These are phyloP conservation scores for Scaptomyza polygonia DNA, from an alignment of 2,888 invertebrate species.

Conservation along the genomic window DNA sequence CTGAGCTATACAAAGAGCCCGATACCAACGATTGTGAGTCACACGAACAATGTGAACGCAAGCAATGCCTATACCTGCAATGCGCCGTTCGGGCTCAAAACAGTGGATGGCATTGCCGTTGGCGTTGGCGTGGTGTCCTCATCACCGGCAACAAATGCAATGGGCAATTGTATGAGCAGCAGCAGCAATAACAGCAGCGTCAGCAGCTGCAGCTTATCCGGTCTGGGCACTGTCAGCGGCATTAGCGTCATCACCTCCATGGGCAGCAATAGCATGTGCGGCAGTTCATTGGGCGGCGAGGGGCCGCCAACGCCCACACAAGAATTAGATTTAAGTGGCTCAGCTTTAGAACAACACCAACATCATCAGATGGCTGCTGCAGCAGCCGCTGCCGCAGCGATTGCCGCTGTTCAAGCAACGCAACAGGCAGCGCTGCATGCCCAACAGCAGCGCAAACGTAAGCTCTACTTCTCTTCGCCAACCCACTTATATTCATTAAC, in stretches of 20 bases:
- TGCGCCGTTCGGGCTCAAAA: slow-evolving; percentile 82
- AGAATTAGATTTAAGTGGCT: slow-evolving; percentile 87
- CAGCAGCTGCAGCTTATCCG: slow-evolving; percentile 54
- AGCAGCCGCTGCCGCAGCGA: slow-evolving; percentile 51
- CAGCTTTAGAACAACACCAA: slow-evolving; percentile 76
- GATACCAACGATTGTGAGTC: slow-evolving; percentile 74
- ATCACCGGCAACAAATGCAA: slow-evolving; percentile 44
- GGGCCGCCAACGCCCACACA: slow-evolving; percentile 92
- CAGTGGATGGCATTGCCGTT: slow-evolving; percentile 72
- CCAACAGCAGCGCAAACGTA: slow-evolving; percentile 88
- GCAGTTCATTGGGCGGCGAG: slow-evolving; percentile 83
- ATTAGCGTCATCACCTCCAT: slow-evolving; percentile 75
- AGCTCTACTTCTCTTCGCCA: no score
- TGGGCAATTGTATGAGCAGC: slow-evolving; percentile 42
- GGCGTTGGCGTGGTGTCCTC: slow-evolving; percentile 49
- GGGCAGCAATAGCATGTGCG: slow-evolving; percentile 72
- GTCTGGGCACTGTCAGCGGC: slow-evolving; percentile 67
- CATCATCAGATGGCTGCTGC: slow-evolving; percentile 49
- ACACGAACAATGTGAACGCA: slow-evolving; percentile 68
- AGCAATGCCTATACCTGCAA: slow-evolving; percentile 81
- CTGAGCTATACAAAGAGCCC: slow-evolving; percentile 83
- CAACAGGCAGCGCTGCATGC: slow-evolving; percentile 62
- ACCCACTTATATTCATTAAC: no score
- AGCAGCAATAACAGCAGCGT: slow-evolving; percentile 50
- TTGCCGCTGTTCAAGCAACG: slow-evolving; percentile 49